Conservation (phyloP, 1,140 invertebrate species). For the Sycophila sp. region DNA sequence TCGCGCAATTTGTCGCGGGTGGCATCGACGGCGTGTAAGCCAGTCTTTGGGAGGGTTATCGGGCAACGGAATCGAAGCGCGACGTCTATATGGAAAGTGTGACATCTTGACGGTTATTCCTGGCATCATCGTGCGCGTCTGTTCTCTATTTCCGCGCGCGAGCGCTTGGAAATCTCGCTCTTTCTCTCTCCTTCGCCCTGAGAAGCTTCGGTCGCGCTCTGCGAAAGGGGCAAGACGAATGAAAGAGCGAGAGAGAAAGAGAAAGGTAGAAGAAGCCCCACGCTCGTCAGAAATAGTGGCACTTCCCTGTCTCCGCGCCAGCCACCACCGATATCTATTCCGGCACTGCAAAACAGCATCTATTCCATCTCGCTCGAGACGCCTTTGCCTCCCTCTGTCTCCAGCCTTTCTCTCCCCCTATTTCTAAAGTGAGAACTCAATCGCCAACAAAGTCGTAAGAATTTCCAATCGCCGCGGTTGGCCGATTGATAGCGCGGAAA, state of each 20-base stretch:
- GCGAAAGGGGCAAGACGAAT: constrained; percentile 43
- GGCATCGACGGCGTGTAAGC: background rate
- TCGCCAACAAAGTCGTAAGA: no score
- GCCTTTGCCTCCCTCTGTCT: background rate
- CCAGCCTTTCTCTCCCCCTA: background rate
- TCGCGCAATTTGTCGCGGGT: constrained; percentile 7
- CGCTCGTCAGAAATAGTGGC: constrained; percentile 67
- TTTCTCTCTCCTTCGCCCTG: constrained; percentile 41
- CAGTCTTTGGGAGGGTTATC: constrained; percentile 43
- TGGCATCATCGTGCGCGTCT: constrained; percentile 52
- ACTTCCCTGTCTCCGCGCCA: constrained; percentile 62
- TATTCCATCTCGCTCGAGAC: constrained; percentile 32
- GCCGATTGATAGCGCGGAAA: no score
- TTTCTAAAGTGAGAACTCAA: background rate
- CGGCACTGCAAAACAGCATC: constrained; percentile 65
- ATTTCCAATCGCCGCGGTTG: no score
- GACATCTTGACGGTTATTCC: constrained; percentile 66
- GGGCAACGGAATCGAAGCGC: constrained; percentile 45
- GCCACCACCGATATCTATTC: constrained; percentile 66
- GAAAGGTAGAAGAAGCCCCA: constrained; percentile 22
- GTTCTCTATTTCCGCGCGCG: constrained; percentile 60
- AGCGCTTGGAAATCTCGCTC: constrained; percentile 44
- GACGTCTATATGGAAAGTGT: constrained; percentile 64
- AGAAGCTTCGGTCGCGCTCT: constrained; percentile 39
- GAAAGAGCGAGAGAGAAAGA: constrained; percentile 24